Base-by-base conservation (phyloP, 1,140 invertebrate species). In the Berghia stephanieae region DNA sequence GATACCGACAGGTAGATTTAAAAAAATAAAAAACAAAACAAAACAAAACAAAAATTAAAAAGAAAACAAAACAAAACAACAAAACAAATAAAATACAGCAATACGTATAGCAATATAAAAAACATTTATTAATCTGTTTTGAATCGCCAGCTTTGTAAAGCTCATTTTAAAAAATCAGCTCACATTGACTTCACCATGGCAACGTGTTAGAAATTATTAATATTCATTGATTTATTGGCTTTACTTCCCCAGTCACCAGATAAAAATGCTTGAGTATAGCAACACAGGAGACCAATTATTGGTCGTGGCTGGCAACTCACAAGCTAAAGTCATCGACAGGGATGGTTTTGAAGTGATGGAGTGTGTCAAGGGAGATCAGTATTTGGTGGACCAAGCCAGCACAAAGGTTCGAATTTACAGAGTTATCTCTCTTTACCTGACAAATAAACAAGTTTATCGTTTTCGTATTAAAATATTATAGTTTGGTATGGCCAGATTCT, bases 261-360 rank as follows among this genome's bases (percentile, higher is more conserved):
- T 99, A 44, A 94, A 94, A 83, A 92, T 93, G 72, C 85, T 99
- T 0, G 94, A 97, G 78, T 99, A 98, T 88, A 98, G 96, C 0
- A 92, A 92, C 0, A 99, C 96, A 0, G 98, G 98, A 0, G 98
- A 99, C 87, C 92, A 94, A 21, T 94, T 99, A n/a, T 89, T 99
- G 1, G 95, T 99, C 0, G 92, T 98, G 10, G 94, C 96, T n/a
- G 97, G 96, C 0, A 94, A 95, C 72, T 88, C 90, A 5, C 92
- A 92, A 81, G 96, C 98, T 0, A 99, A 99, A 90, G 93, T 99
- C 0, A 88, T 99, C 3, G 98, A 99, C 87, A 91, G 98, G 73
- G 98, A 99, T 89, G 98, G 98, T 2, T 96, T 96, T 85, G 97
- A 99, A 88, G 93, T 96, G 77, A 92, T 96, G 21, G 97, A 99